These are phyloP conservation scores for Brenthis daphne DNA, from an alignment of 2,888 invertebrate genomes.

Conservation along the genomic window DNA sequence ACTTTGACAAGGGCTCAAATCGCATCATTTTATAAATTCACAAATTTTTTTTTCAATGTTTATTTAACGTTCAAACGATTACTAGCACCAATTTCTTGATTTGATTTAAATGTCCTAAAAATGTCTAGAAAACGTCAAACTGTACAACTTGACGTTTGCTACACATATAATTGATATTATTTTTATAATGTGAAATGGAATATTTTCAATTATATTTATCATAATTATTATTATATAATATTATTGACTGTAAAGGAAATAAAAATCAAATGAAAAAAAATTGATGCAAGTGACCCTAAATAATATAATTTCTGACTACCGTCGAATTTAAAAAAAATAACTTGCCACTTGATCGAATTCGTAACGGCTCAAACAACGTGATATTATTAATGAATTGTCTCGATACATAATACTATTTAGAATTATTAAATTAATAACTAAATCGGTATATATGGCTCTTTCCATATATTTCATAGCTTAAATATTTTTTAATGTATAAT, in stretches of 20 bases:
- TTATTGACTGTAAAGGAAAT: too few relatives aligned
- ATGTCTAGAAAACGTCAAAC: too few relatives aligned
- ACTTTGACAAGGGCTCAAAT: conserved; percentile 12
- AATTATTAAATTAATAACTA: conserved; percentile 13
- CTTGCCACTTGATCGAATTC: conserved; percentile 29
- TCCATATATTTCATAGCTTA: not conserved
- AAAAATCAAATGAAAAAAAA: too few relatives aligned
- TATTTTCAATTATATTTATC: too few relatives aligned
- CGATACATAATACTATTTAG: conserved; percentile 12
- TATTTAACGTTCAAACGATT: conserved; percentile 1
- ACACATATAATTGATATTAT: too few relatives aligned
- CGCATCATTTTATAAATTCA: not conserved
- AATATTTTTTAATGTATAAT: not conserved
- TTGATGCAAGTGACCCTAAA: too few relatives aligned
- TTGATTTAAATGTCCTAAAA: too few relatives aligned
- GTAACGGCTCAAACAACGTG: conserved; percentile 42
- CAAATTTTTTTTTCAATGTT: conserved; percentile 11
- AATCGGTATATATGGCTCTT: not conserved
- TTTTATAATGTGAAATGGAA: too few relatives aligned
- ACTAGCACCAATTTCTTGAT: conserved; percentile 19
- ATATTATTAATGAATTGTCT: conserved; percentile 40
- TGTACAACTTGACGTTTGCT: too few relatives aligned
- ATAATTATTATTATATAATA: too few relatives aligned
- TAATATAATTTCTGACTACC: too few relatives aligned
- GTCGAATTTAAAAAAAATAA: conserved; percentile 16